Evolutionary conservation across 1,140 invertebrate species (phyloP).

Genomic region (Linepithema humile): DNA sequence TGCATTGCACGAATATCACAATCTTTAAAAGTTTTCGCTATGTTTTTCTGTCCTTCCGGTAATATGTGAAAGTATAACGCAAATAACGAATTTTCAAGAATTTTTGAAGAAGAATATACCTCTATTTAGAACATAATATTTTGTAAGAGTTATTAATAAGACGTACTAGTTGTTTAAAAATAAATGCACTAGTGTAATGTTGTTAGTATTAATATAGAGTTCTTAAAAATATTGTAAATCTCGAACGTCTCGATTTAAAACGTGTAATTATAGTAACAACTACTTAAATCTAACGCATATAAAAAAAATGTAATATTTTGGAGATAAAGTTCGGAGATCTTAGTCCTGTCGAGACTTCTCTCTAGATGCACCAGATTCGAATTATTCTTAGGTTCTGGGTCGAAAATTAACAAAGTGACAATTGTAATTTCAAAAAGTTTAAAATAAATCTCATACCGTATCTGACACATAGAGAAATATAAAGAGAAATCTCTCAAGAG

Average conservation of each 20-base stretch:
- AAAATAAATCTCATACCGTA: not conserved
- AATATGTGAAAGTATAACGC: not conserved
- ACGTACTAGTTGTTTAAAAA: not conserved
- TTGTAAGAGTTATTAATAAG: conserved; percentile 24
- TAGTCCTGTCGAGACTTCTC: conserved; percentile 14
- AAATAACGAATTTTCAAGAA: not conserved
- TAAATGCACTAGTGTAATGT: conserved; percentile 24
- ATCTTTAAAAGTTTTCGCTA: not conserved
- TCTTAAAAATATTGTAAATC: conserved; percentile 19
- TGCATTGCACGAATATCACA: conserved; percentile 18
- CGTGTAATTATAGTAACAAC: conserved; percentile 6
- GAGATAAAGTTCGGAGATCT: not conserved
- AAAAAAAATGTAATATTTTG: conserved; percentile 5
- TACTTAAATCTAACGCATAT: conserved; percentile 26
- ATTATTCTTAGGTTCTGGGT: not conserved
- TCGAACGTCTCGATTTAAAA: conserved; percentile 7
- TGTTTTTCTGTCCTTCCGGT: not conserved
- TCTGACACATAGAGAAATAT: not conserved
- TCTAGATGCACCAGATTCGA: not conserved
- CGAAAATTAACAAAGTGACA: not conserved
- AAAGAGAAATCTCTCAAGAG: not conserved
- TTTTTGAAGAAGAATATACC: not conserved
- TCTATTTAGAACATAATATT: not conserved
- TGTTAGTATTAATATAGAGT: conserved; percentile 33
- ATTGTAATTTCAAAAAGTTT: conserved; percentile 1